Evolutionary conservation across 1,140 invertebrate species (phyloP).

Genomic region (Maconellicoccus hirsutus): DNA sequence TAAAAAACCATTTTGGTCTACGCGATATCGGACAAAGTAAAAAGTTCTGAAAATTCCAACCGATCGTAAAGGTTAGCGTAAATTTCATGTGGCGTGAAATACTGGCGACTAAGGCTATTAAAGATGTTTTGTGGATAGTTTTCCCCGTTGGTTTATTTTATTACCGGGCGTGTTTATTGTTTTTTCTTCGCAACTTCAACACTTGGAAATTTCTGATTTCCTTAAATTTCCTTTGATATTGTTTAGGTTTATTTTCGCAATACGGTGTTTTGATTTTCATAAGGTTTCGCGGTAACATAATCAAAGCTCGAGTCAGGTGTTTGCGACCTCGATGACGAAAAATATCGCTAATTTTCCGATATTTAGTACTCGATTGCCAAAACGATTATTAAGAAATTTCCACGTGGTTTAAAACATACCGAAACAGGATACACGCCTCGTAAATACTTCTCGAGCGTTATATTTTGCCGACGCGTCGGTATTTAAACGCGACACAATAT

Average conservation of each 20-base stretch:
- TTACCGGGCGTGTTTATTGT: conserved; percentile 7
- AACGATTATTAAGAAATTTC: too few species aligned
- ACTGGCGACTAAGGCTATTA: conserved; percentile 7
- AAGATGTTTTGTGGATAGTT: conserved; percentile 9
- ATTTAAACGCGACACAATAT: too few species aligned
- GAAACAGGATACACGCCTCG: too few species aligned
- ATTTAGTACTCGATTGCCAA: too few species aligned
- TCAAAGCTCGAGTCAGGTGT: too few species aligned
- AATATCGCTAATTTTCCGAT: not conserved
- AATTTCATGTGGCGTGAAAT: conserved; percentile 4
- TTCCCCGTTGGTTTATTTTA: conserved; percentile 8
- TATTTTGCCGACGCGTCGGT: too few species aligned
- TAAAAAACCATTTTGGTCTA: too few species aligned
- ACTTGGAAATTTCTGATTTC: not conserved
- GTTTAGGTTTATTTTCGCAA: not conserved
- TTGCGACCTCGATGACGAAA: not conserved
- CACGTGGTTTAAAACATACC: too few species aligned
- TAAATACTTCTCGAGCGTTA: too few species aligned
- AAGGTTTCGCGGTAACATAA: too few species aligned
- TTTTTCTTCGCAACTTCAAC: not conserved
- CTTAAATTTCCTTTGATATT: not conserved
- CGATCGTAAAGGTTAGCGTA: conserved; percentile 7
- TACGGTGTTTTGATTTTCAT: not conserved
- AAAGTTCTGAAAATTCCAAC: not conserved
- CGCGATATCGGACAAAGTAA: not conserved